These are phyloP conservation scores for Cheirogaleus medius DNA, from an alignment of 2,113 vertebrate species.

Conservation along the genomic window DNA sequence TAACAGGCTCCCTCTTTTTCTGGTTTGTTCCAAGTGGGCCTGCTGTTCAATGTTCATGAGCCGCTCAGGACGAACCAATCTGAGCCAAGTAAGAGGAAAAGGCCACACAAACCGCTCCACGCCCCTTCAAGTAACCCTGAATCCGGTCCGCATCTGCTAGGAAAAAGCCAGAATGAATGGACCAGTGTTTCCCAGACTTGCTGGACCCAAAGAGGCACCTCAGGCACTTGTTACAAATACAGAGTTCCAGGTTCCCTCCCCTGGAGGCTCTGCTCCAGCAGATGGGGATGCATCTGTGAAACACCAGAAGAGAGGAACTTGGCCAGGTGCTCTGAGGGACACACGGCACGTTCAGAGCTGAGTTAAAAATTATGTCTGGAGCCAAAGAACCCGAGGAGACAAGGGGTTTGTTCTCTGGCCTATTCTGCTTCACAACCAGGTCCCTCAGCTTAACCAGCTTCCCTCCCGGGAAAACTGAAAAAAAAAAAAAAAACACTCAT, in stretches of 20 bases:
- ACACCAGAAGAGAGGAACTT: rapidly evolving
- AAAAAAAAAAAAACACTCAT: rapidly evolving
- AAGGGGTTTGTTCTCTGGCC: not conserved
- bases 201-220: not conserved
- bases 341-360: rapidly evolving
- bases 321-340: not conserved
- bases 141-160: not conserved
- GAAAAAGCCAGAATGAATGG: not conserved
- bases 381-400: not conserved
- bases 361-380: not conserved
- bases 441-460: not conserved
- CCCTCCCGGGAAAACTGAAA: not conserved
- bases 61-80: not conserved
- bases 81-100: not conserved
- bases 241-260: not conserved
- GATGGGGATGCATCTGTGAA: not conserved
- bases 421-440: not conserved
- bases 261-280: not conserved
- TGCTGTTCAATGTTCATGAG: not conserved
- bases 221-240: rapidly evolving
- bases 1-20: not conserved
- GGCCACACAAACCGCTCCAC: not conserved
- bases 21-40: not conserved
- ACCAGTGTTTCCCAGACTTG: not conserved
- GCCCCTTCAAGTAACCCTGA: not conserved